Evolutionary conservation across 2,797 vertebrate genomes (phyloP).

Genomic region (Molossus molossus): DNA sequence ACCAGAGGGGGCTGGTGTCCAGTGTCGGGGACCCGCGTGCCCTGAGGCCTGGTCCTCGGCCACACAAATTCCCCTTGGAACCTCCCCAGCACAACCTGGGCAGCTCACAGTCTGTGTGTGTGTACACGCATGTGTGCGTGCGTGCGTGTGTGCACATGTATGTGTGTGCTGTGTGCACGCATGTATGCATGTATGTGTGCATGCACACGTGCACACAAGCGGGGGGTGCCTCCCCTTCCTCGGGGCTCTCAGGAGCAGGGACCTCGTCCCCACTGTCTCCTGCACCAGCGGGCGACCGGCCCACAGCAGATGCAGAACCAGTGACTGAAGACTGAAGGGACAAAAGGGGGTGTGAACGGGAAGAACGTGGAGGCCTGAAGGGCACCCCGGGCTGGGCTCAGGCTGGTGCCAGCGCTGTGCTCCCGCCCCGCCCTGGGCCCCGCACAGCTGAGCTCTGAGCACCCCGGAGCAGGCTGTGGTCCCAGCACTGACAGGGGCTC

Average conservation of each 20-base stretch:
- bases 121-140: neutral
- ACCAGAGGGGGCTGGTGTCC: neutral
- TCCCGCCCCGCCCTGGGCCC: neutral
- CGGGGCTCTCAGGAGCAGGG: neutral
- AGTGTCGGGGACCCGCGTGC: neutral
- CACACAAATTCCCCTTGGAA: too few species aligned
- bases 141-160: too few species aligned
- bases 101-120: neutral
- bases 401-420: neutral
- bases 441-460: neutral
- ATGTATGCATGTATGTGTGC: too few species aligned
- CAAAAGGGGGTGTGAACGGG: fast-evolving
- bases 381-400: neutral
- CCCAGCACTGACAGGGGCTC: neutral
- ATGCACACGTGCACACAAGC: neutral
- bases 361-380: neutral
- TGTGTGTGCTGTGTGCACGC: too few species aligned
- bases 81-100: neutral
- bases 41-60: fast-evolving
- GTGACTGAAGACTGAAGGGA: fast-evolving
- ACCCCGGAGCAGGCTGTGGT: neutral
- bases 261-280: neutral
- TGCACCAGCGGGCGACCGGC: neutral
- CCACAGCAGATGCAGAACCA: too few species aligned
- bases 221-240: too few species aligned